Evolutionary conservation across 2,888 invertebrate genomes (phyloP).

Genomic region (Bhutanitis thaidina): DNA sequence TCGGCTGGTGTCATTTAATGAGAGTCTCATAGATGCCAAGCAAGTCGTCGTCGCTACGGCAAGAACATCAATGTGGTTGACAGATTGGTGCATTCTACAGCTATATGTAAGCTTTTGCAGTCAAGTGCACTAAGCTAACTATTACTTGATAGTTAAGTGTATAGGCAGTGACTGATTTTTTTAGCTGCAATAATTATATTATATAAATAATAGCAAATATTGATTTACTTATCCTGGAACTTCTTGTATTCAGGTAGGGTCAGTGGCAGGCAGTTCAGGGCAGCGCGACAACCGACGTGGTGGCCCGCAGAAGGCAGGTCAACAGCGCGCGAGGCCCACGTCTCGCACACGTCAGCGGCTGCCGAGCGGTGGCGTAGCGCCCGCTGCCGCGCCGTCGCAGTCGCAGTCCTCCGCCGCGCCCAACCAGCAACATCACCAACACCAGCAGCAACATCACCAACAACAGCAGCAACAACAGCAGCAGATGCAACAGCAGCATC

Average conservation of each 20-base stretch:
- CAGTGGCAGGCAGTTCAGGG: conserved; percentile 52
- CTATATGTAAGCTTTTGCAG: no score
- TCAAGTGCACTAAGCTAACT: no score
- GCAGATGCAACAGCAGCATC: conserved; percentile 53
- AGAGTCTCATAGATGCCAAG: no score
- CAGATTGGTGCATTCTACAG: no score
- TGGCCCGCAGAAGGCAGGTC: conserved; percentile 43
- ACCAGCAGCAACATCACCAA: conserved; percentile 50
- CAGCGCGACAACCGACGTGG: conserved; percentile 59
- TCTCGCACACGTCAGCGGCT: conserved; percentile 45
- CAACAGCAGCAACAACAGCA: conserved; percentile 35
- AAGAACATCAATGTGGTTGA: no score
- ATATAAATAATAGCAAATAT: no score
- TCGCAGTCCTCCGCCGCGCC: conserved; percentile 23
- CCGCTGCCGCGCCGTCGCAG: conserved; percentile 49
- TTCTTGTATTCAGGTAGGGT: conserved; percentile 54
- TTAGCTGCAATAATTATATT: no score
- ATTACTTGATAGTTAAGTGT: no score
- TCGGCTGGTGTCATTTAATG: no score
- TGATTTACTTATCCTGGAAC: no score
- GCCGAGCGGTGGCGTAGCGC: conserved; percentile 38
- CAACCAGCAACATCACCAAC: conserved; percentile 35
- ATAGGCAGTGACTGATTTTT: no score
- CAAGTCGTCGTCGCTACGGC: no score
- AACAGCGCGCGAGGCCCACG: conserved; percentile 40